phyloP scores from a whole-genome alignment of 2,113 vertebrate species.

The Brachirus orientalis region DNA sequence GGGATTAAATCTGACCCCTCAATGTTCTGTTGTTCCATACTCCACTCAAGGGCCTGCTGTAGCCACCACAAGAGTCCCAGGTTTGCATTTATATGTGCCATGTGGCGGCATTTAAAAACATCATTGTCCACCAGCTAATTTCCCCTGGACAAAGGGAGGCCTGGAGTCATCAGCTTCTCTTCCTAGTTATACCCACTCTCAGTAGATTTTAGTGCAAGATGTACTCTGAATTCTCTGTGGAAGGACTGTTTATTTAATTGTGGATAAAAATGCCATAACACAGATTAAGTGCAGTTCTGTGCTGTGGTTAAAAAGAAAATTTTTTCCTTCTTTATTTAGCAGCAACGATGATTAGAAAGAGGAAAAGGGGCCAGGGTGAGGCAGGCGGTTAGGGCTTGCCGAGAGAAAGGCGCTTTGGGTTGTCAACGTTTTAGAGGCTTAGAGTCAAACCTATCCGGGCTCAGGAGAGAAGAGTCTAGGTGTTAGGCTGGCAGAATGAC shows the following conservation, averaged over 20 bases:
- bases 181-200: conserved; percentile 9
- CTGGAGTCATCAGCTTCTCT: conserved; percentile 23
- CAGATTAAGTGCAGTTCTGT: conserved; percentile 57
- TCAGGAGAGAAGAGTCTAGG: conserved; percentile 85
- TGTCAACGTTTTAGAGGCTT: conserved; percentile 87
- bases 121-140: conserved; percentile 69
- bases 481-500: conserved; percentile 86
- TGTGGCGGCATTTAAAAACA: conserved; percentile 80
- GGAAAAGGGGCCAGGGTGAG: conserved; percentile 72
- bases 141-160: conserved; percentile 74
- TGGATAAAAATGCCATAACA: conserved; percentile 68
- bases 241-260: conserved; percentile 79
- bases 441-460: conserved; percentile 86
- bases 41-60: conserved; percentile 77
- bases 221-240: conserved; percentile 48
- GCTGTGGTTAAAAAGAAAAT: conserved; percentile 69
- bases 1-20: conserved; percentile 92
- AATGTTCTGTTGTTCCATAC: conserved; percentile 86
- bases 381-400: conserved; percentile 76
- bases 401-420: conserved; percentile 85
- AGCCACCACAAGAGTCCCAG: conserved; percentile 77
- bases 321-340: conserved; percentile 79
- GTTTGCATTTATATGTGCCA: conserved; percentile 83
- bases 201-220: conserved; percentile 10
- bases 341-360: conserved; percentile 68